These are phyloP conservation scores for Drosophila nigrodunni DNA, from an alignment of 1,140 invertebrate species.

Conservation along the genomic window DNA sequence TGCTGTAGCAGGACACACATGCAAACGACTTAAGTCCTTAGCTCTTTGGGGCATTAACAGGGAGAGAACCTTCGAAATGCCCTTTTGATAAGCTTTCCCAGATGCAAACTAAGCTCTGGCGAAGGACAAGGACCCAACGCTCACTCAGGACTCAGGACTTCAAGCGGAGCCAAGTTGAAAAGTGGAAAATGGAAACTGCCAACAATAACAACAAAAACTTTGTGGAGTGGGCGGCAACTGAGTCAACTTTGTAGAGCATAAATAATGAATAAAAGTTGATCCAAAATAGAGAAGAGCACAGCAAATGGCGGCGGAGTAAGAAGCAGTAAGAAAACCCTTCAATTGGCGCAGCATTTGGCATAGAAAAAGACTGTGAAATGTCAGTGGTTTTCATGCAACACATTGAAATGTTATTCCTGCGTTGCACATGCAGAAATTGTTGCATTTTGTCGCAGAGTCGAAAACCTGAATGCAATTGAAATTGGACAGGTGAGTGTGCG, in stretches of 20 bases:
- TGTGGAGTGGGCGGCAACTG: constrained; percentile 14
- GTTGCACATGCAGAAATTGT: constrained; percentile 64
- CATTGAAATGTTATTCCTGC: constrained; percentile 25
- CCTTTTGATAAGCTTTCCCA: constrained; percentile 51
- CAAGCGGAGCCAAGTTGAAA: constrained; percentile 28
- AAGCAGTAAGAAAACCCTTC: constrained; percentile 27
- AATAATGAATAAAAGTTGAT: constrained; percentile 72
- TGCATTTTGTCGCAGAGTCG: constrained; percentile 50
- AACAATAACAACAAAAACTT: constrained; percentile 21
- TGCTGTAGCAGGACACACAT: not conserved
- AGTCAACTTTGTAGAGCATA: constrained; percentile 75
- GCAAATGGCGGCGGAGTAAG: constrained; percentile 5
- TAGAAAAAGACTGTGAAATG: constrained; percentile 15
- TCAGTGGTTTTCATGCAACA: constrained; percentile 2
- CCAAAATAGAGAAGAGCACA: constrained; percentile 24
- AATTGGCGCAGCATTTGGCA: constrained; percentile 44
- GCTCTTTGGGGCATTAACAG: constrained; percentile 18
- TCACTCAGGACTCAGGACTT: not conserved
- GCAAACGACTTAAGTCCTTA: constrained; percentile 25
- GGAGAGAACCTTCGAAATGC: constrained; percentile 30
- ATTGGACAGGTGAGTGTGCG: constrained; percentile 57
- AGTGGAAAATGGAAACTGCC: constrained; percentile 52
- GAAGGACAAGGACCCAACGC: constrained; percentile 64
- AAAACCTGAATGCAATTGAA: constrained; percentile 62
- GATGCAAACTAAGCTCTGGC: constrained; percentile 11